Conservation (phyloP, 2,797 vertebrate genomes). For the Phrynocephalus vlangalii region DNA sequence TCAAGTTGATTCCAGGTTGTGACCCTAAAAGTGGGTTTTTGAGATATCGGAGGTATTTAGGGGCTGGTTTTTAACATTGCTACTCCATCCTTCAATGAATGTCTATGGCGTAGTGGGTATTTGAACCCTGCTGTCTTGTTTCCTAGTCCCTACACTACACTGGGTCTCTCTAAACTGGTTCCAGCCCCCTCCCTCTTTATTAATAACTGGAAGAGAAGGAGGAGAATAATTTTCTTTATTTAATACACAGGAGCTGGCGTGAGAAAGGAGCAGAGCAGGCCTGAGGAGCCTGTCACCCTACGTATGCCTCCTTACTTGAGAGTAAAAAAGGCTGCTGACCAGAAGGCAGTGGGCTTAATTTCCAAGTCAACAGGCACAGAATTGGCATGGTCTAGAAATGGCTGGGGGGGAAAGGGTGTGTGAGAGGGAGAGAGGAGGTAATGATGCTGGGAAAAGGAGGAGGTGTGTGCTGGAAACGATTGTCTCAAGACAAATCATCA, state of each 20-base stretch:
- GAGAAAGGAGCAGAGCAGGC: neutral
- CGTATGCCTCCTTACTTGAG: neutral
- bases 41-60: too few relatives aligned
- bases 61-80: too few relatives aligned
- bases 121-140: too few relatives aligned
- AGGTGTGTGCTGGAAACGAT: neutral
- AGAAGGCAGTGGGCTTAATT: neutral
- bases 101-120: too few relatives aligned
- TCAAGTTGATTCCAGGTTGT: too few relatives aligned
- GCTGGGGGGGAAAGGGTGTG: neutral
- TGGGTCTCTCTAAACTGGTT: too few relatives aligned
- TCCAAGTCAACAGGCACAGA: neutral
- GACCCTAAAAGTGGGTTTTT: too few relatives aligned
- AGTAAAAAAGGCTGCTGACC: neutral
- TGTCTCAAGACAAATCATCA: constrained; percentile 29
- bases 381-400: neutral
- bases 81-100: too few relatives aligned
- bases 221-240: neutral
- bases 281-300: too few relatives aligned
- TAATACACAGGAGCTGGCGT: neutral
- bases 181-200: neutral
- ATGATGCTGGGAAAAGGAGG: constrained; percentile 14
- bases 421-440: neutral
- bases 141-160: too few relatives aligned
- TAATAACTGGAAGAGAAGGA: neutral